Base-by-base conservation (phyloP, 2,888 invertebrate species). In the Villa cingulata region DNA sequence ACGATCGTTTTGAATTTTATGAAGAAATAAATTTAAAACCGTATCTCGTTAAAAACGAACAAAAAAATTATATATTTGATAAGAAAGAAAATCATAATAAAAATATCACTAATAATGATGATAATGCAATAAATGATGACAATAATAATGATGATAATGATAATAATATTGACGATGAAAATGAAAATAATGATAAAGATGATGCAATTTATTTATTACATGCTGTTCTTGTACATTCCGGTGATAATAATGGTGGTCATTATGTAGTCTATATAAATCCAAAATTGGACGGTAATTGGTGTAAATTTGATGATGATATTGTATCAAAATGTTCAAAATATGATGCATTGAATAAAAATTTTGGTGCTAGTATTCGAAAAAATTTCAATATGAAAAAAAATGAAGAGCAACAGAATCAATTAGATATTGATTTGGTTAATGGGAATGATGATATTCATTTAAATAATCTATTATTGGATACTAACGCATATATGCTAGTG, bases 221-320 rank as follows among this genome's bases (percentile, higher is more conserved):
- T 64, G 95, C 96, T 19, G 97, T 98, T 43, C 74, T 98, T 52
- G 98, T 98, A n/a, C 98, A 98, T 71, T 94, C 94, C 48, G 97
- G 97, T 0, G 97, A 98, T 70, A 97, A 97, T 73, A 96, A 97
- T 63, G 96, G 96, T 14, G 98, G 98, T 0, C 98, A 98, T 70
- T 98, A 98, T 70, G 96, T 98, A 49, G 97, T 97, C 47, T 98
- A 95, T 71, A 96, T 98, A 60, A 97, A 97, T 73, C 97, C 97
- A 0, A 84, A 83, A 63, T 91, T 92, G 27, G 92, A 92, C 64
- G 90, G 89, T 52, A 87, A 85, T 75, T 89, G 88, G 72, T 68
- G 65, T 57, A 97, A 98, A 70, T 98, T 98, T 72, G 98, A 98
- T 67, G 98, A 98, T 68, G 98, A 98, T 69, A 96, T 98, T 17